phyloP scores from a whole-genome alignment of 2,797 vertebrate species.

The Clamator glandarius region DNA sequence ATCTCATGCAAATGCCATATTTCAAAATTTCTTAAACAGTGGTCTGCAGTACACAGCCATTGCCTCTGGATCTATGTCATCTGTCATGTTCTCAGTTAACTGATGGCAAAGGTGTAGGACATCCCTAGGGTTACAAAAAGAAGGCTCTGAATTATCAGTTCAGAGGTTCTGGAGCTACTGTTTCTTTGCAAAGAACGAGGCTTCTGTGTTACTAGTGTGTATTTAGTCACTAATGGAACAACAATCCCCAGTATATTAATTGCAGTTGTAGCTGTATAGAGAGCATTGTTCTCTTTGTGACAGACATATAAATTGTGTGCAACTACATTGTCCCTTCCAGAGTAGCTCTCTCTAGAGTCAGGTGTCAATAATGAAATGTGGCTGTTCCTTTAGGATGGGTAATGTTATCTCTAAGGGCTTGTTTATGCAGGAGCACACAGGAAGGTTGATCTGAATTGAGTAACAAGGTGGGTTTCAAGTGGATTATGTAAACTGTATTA shows the following conservation, averaged over 20 bases:
- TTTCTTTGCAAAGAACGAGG: conserved; percentile 38
- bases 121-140: not conserved
- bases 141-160: not conserved
- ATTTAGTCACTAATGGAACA: conserved; percentile 64
- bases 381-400: not conserved
- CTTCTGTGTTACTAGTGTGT: conserved; percentile 18
- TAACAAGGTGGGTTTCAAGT: conserved; percentile 50
- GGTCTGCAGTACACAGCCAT: not conserved
- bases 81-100: not conserved
- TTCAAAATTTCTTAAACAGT: conserved; percentile 29
- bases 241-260: conserved; percentile 40
- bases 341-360: conserved; percentile 14
- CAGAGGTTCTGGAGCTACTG: not conserved
- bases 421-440: not conserved
- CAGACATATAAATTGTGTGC: conserved; percentile 16
- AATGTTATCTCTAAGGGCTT: conserved; percentile 31
- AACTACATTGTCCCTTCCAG: conserved; percentile 12
- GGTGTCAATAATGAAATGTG: conserved; percentile 52
- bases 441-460: conserved; percentile 58
- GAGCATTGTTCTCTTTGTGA: conserved; percentile 28
- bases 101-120: not conserved
- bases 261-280: conserved; percentile 19
- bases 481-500: conserved; percentile 44
- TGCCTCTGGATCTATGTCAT: not conserved
- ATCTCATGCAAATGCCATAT: conserved; percentile 54